A percentile compares a stretch with the other conserved stretches of the same genome.
Conservation (phyloP, 53 echinoderm and acorn worm species). For the Temnopleurus reevesii region DNA sequence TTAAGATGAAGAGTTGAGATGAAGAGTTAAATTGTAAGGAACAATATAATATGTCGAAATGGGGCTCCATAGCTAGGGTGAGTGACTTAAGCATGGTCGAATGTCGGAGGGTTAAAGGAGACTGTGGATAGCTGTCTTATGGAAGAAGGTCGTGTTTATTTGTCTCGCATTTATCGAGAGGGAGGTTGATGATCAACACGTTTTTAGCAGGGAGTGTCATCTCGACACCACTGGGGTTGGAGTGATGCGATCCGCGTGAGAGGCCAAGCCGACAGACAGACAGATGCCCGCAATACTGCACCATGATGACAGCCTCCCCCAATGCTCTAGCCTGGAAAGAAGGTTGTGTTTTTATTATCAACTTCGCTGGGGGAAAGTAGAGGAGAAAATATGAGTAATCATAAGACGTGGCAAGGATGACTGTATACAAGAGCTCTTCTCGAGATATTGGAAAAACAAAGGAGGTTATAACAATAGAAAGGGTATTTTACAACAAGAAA, state of each 20-base stretch:
- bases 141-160: conserved; percentile 51
- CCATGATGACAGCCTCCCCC: conserved; percentile 40
- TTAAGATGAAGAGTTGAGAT: too few species aligned
- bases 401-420: not conserved
- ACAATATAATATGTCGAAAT: too few species aligned
- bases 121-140: conserved; percentile 10
- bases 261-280: conserved; percentile 41
- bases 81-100: conserved; percentile 6
- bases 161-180: conserved; percentile 37
- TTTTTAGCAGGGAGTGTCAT: conserved; percentile 43
- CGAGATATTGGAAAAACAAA: not conserved
- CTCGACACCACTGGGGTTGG: conserved; percentile 11
- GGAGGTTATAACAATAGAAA: not conserved
- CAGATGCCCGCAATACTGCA: conserved; percentile 49
- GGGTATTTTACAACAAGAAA: too few species aligned
- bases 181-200: conserved; percentile 52
- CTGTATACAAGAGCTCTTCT: not conserved
- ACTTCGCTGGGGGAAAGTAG: not conserved
- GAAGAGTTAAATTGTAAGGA: too few species aligned
- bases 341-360: not conserved
- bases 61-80: not conserved
- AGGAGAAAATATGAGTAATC: too few species aligned
- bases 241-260: conserved; percentile 55
- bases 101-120: conserved; percentile 45
- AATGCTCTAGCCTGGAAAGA: not conserved